Conservation (phyloP, 1,140 invertebrate genomes). For the Leptoteleia sp. region DNA sequence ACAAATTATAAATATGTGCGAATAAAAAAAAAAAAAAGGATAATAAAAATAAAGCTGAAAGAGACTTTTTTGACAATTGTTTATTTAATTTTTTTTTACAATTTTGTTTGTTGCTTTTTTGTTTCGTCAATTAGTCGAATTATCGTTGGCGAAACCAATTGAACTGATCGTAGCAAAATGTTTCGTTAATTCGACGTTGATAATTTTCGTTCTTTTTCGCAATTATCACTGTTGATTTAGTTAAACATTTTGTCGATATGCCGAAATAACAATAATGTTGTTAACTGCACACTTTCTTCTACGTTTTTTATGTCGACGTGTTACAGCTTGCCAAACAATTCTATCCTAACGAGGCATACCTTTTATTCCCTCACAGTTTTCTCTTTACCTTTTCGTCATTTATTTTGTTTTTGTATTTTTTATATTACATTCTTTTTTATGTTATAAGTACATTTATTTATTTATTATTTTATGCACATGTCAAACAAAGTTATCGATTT, state of each 20-base stretch:
- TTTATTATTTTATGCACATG: too few species aligned
- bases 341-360: conserved; percentile 8
- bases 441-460: neutral
- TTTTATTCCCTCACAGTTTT: neutral
- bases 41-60: too few species aligned
- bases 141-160: conserved; percentile 65
- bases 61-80: conserved; percentile 5
- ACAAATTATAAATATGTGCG: conserved; percentile 19
- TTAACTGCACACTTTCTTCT: conserved; percentile 67
- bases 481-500: neutral
- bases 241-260: conserved; percentile 60
- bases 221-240: conserved; percentile 63
- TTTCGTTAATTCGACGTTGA: conserved; percentile 64
- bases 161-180: conserved; percentile 59
- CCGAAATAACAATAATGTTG: conserved; percentile 67
- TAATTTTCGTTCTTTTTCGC: conserved; percentile 54
- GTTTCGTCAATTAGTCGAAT: conserved; percentile 56
- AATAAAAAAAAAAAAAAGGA: conserved; percentile 32
- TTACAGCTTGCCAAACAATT: conserved; percentile 9
- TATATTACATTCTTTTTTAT: conserved; percentile 10
- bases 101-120: conserved; percentile 23
- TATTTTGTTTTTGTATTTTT: conserved; percentile 25
- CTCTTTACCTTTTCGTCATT: conserved; percentile 9
- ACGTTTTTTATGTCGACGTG: conserved; percentile 40
- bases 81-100: conserved; percentile 22